A percentile compares a stretch with the other conserved stretches of the same genome.
These are phyloP conservation scores for Carlito syrichta DNA, from an alignment of 2,113 vertebrate genomes.

Conservation along the genomic window DNA sequence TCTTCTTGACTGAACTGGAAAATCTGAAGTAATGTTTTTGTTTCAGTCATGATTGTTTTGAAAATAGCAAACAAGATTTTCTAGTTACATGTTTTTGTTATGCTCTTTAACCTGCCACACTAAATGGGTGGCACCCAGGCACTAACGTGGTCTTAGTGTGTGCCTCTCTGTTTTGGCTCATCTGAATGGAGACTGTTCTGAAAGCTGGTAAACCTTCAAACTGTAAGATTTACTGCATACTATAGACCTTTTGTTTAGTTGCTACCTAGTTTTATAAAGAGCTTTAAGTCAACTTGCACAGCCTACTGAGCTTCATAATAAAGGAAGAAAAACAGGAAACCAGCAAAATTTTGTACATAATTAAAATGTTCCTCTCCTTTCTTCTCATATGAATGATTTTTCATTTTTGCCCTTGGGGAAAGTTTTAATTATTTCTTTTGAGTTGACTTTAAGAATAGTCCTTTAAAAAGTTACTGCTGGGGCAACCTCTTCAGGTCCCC, in stretches of 20 bases:
- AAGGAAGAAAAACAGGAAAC: not conserved
- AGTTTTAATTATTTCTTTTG: not conserved
- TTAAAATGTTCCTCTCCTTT: not conserved
- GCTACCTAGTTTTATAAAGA: constrained; percentile 46
- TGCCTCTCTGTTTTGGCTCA: constrained; percentile 34
- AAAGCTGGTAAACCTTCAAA: constrained; percentile 22
- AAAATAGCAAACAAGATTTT: constrained; percentile 76
- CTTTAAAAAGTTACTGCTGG: constrained; percentile 38
- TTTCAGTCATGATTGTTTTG: constrained; percentile 74
- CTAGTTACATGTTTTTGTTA: constrained; percentile 63
- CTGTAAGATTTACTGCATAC: constrained; percentile 3
- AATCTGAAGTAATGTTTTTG: constrained; percentile 74
- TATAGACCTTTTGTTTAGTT: constrained; percentile 38
- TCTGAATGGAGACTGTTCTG: not conserved
- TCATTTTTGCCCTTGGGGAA: constrained; percentile 1
- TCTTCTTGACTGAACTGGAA: constrained; percentile 73
- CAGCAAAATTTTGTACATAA: not conserved
- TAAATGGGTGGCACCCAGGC: not conserved
- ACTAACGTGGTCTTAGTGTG: not conserved
- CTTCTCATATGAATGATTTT: not conserved
- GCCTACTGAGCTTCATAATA: not conserved
- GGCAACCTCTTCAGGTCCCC: too few relatives aligned
- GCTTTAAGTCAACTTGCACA: constrained; percentile 36
- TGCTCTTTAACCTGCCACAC: not conserved
- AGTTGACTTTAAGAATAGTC: not conserved